Base-by-base conservation (phyloP, 2,888 invertebrate genomes). In the Ochlodes sylvanus region DNA sequence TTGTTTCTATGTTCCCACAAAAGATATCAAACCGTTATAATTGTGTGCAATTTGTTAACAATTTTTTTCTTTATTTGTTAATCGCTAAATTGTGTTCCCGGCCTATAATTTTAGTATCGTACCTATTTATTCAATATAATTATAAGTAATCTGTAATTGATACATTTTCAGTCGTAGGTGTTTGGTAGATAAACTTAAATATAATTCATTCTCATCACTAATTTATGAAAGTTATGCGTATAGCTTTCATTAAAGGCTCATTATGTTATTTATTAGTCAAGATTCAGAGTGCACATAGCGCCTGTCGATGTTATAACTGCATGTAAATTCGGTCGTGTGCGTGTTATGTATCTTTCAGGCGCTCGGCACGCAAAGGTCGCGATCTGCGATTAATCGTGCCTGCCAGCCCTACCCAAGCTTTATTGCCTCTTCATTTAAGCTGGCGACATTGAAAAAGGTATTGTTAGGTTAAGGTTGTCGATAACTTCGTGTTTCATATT, bases 291-390 rank as follows among this genome's bases (percentile, higher is more conserved):
- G 69, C 70, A 73, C 19, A 50, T 72, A 84, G 76, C 87, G 90
- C 92, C 92, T 92, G 80, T 72, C 73, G 71, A 73, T 80, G 81
- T 80, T 72, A 69, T 77, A 63, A 81, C 77, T 77, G 90, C 90
- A 89, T 86, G 82, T 78, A 69, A 72, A 75, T 76, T 71, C 60
- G 70, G 73, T 69, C 42, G 58, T 73, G 74, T 90, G 88, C 90
- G 89, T 91, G 90, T 75, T 73, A 71, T 76, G 76, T 77, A 76
- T 80, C 83, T 77, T 81, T 83, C 85, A 90, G 89, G 92, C 90
- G 88, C 85, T 79, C 74, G 72, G 73, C 86, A 90, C 91, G 92
- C 90, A 83, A 91, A 90, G 92, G 90, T 86, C 90, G 80, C 82
- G 82, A 85, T 84, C 85, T 82, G 81, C 84, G 82, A 89, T 89